Conservation (phyloP, 2,888 invertebrate species). For the Acronicta psi region DNA sequence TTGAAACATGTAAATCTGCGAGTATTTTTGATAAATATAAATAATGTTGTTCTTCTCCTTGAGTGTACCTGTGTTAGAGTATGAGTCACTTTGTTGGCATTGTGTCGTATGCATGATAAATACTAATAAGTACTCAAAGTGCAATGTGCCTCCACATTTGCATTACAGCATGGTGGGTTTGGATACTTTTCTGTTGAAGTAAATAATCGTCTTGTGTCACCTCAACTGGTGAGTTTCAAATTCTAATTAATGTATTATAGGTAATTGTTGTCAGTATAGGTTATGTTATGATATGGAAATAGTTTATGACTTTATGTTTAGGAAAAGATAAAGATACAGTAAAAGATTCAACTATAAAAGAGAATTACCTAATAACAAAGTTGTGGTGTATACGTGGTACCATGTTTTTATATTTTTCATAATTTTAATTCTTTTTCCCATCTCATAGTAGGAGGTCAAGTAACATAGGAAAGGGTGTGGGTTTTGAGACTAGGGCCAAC, state of each 20-base stretch:
- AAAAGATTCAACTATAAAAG: too few species aligned
- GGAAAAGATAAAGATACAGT: too few species aligned
- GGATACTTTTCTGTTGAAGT: constrained; percentile 17
- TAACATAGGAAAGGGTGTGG: too few species aligned
- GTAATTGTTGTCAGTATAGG: constrained; percentile 23
- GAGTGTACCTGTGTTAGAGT: constrained; percentile 57
- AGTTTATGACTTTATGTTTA: too few species aligned
- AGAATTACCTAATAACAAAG: too few species aligned
- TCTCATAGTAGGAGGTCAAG: too few species aligned
- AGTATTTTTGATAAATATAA: constrained; percentile 45
- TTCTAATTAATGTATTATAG: not conserved
- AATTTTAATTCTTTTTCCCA: too few species aligned
- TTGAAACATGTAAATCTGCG: constrained; percentile 38
- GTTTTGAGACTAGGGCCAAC: too few species aligned
- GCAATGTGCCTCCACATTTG: constrained; percentile 57
- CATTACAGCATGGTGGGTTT: constrained; percentile 48
- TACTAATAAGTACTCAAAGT: constrained; percentile 72
- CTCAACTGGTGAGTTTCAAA: not conserved
- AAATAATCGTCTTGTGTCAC: constrained; percentile 2
- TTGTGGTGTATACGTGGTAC: too few species aligned
- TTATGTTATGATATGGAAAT: constrained; percentile 48
- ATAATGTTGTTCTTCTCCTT: constrained; percentile 36
- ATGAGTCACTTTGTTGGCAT: constrained; percentile 81
- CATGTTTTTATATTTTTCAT: too few species aligned
- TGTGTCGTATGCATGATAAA: constrained; percentile 81